Conservation (phyloP, 30 jellyfish, hydroid and myxozoan species). For the Aurelia aurita complex sp. Pacific region DNA sequence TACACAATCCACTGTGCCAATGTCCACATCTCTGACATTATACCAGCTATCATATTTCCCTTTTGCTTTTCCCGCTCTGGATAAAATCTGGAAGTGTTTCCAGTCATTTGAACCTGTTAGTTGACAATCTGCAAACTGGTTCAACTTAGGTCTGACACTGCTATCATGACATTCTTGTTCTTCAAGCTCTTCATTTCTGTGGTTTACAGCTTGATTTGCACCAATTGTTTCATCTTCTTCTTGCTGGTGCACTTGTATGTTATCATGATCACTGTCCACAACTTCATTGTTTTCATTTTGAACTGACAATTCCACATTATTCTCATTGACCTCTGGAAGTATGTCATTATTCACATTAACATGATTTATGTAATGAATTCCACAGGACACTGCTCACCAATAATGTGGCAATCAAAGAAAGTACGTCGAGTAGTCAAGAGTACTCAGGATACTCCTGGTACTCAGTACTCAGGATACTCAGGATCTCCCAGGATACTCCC, state of each 20-base stretch:
- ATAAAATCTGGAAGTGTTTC: conserved; percentile 19
- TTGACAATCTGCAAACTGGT: conserved; percentile 10
- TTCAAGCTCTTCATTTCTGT: not conserved
- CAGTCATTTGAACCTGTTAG: conserved; percentile 13
- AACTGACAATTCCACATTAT: not conserved
- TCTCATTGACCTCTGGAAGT: not conserved
- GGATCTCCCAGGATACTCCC: too few relatives aligned
- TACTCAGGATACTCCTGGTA: too few relatives aligned
- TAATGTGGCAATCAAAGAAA: too few relatives aligned
- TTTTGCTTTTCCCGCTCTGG: conserved; percentile 11
- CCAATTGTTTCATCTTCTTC: not conserved
- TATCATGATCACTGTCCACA: conserved; percentile 1
- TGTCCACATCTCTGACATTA: not conserved
- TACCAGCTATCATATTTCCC: conserved; percentile 34
- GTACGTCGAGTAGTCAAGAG: too few relatives aligned
- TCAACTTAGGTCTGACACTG: conserved; percentile 9
- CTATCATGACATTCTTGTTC: conserved; percentile 1
- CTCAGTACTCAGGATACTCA: too few relatives aligned
- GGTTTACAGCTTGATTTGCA: not conserved
- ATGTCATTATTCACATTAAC: not conserved
- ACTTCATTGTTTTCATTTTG: not conserved
- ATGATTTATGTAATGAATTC: too few relatives aligned
- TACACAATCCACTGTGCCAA: not conserved
- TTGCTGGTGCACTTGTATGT: not conserved
- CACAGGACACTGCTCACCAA: too few relatives aligned